These are phyloP conservation scores for Scaptomyza flava DNA, from an alignment of 2,888 invertebrate species.

Conservation along the genomic window DNA sequence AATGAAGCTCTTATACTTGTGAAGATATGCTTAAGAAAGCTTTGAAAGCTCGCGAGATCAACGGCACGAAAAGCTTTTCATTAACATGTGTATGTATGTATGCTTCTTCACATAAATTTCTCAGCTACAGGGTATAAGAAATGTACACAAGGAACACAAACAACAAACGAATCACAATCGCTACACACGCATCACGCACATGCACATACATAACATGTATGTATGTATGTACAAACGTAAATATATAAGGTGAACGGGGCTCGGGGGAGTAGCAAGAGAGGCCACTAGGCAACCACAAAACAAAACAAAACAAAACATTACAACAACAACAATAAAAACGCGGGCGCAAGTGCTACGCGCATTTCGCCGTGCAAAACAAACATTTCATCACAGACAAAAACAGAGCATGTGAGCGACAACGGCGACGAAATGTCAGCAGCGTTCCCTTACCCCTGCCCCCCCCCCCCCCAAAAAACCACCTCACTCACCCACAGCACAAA, in stretches of 20 bases:
- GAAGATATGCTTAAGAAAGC: background rate
- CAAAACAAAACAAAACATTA: slow-evolving; percentile 54
- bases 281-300: slow-evolving; percentile 64
- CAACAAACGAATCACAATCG: slow-evolving; percentile 60
- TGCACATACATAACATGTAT: background rate
- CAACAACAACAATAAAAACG: slow-evolving; percentile 30
- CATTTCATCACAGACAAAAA: slow-evolving; percentile 74
- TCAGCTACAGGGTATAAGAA: slow-evolving; percentile 26
- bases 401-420: slow-evolving; percentile 46
- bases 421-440: slow-evolving; percentile 70
- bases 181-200: slow-evolving; percentile 12
- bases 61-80: background rate
- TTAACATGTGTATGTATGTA: background rate
- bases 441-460: slow-evolving; percentile 5
- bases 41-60: background rate
- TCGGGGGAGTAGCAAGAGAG: slow-evolving; percentile 16
- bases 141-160: slow-evolving; percentile 47
- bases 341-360: slow-evolving; percentile 73
- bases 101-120: background rate
- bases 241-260: background rate
- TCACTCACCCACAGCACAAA: slow-evolving; percentile 20
- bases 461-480: too few relatives aligned
- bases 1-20: background rate
- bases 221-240: background rate
- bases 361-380: slow-evolving; percentile 79